These are phyloP conservation scores for Tanypteryx hageni DNA, from an alignment of 2,888 invertebrate species.

Conservation along the genomic window DNA sequence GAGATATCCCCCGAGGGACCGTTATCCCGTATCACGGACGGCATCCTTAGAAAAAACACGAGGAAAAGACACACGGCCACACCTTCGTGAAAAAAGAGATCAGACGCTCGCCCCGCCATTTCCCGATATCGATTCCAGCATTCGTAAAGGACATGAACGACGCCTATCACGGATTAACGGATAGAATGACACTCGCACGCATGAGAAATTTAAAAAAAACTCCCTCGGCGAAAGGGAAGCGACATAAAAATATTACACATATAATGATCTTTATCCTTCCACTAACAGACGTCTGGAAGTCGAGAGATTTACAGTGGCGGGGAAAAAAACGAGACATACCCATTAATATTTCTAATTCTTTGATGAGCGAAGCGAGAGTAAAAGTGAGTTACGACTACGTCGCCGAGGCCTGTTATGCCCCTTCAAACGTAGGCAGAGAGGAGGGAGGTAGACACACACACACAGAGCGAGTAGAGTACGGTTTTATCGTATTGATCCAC, in stretches of 20 bases:
- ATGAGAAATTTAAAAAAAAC: too few relatives aligned
- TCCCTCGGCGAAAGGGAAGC: too few relatives aligned
- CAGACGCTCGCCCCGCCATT: neutral
- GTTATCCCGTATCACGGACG: too few relatives aligned
- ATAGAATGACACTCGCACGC: neutral
- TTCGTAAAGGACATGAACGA: neutral
- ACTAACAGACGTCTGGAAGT: too few relatives aligned
- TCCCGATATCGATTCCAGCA: neutral
- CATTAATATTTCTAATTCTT: slow-evolving; percentile 13
- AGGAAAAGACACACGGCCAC: neutral
- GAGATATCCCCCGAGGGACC: too few relatives aligned
- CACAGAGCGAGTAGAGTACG: slow-evolving; percentile 18
- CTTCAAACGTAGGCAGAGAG: neutral
- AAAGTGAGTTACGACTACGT: slow-evolving; percentile 13
- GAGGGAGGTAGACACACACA: neutral
- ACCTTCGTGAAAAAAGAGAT: neutral
- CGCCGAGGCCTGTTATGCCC: neutral
- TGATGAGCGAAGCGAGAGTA: slow-evolving; percentile 22
- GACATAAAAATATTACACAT: too few relatives aligned
- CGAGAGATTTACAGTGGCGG: too few relatives aligned
- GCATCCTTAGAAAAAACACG: neutral
- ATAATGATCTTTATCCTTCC: too few relatives aligned
- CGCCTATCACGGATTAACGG: neutral
- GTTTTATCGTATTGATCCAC: slow-evolving; percentile 56
- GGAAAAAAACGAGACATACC: neutral